Base-by-base conservation (phyloP, 2,113 vertebrate species). In the Boulengeromyrus knoepffleri region DNA sequence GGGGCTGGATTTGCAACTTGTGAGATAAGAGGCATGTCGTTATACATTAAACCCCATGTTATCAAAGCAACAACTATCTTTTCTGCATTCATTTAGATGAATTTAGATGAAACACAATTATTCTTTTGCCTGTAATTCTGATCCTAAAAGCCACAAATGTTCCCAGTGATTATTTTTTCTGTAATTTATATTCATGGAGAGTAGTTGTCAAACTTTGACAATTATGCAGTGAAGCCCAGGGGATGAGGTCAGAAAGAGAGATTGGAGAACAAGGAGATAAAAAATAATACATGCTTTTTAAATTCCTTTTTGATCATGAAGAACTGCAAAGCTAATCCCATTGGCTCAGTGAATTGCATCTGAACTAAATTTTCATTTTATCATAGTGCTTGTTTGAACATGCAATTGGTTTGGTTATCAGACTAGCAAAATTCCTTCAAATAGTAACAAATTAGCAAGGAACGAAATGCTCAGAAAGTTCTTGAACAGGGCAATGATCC, bases 211-310 rank as follows among this genome's bases (percentile, higher is more conserved):
- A 80, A 80, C 74, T 80, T 91, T 90, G 24, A 92, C 89, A 91
- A 77, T 24, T 90, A 90, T 3, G 89, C 46, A 27, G 88, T 47
- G 47, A 39, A 74, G 74, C 87, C 91, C 87, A 58, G 87, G 88
- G 92, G 88, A 92, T 58, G 70, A 89, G 62, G 42, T 90, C 56
- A 90, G 52, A 19, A 87, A 46, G 24, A 70, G 58, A 27, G n/a
- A 66, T 52, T 62, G 88, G 88, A 86, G 50, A 86, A 91, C 90
- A 91, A 62, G 42, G 80, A 91, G 92, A 94, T 95, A 91, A 93
- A 95, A 94, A 91, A 95, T 95, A 93, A 95, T 95, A 93, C 94
- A 96, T 91, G 45, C 90, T 93, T 92, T 91, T 92, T 90, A 89
- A 58, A 88, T 74, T 91, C 91, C 88, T 88, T 89, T 92, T 90